These are phyloP conservation scores for Tortrix viridana DNA, from an alignment of 2,888 invertebrate genomes.

Conservation along the genomic window DNA sequence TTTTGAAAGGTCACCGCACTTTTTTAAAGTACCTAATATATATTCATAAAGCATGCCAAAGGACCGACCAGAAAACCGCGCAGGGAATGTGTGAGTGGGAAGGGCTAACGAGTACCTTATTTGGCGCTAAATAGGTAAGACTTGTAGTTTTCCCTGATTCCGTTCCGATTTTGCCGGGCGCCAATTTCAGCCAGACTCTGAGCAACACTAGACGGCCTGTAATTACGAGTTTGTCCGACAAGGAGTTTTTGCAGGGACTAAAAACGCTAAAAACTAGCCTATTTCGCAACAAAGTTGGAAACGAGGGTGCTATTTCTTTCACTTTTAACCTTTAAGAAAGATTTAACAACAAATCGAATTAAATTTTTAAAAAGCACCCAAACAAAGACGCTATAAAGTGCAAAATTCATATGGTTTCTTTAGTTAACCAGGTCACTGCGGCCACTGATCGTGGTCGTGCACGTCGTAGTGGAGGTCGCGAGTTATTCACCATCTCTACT, in stretches of 20 bases:
- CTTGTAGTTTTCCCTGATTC: neutral
- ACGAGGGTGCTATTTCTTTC: no score
- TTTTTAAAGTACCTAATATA: neutral
- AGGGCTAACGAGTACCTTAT: neutral
- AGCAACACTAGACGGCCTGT: neutral
- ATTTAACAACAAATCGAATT: no score
- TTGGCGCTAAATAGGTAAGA: no score
- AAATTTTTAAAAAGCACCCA: no score
- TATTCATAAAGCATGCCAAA: slow-evolving; percentile 10
- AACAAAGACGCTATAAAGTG: neutral
- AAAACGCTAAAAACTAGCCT: neutral
- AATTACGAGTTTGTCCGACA: neutral
- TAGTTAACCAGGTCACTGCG: no score
- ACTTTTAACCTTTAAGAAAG: no score
- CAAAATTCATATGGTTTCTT: no score
- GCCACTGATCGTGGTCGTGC: no score
- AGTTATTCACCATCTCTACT: no score
- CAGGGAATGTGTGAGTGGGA: neutral
- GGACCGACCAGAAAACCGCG: slow-evolving; percentile 2
- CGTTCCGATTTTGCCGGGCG: neutral
- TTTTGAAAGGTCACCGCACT: neutral
- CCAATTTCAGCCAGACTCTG: neutral
- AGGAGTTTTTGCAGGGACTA: neutral
- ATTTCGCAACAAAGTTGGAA: no score
- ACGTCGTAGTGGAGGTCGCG: no score